Evolutionary conservation across 2,888 invertebrate genomes (phyloP).

Genomic region (Orthosia cruda): DNA sequence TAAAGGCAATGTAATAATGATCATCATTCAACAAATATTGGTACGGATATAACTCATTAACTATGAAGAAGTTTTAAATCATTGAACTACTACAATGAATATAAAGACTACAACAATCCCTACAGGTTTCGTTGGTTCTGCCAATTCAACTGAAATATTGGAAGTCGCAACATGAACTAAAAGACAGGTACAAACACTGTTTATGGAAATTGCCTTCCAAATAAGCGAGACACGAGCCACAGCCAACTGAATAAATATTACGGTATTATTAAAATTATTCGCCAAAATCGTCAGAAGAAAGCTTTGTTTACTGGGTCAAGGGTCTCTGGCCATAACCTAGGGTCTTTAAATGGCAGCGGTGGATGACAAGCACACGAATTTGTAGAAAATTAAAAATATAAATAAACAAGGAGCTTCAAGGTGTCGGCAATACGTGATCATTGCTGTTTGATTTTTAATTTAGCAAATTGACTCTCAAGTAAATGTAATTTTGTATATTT

Average conservation of each 20-base stretch:
- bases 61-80: conserved; percentile 7
- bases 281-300: conserved; percentile 59
- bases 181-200: conserved; percentile 23
- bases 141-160: conserved; percentile 1
- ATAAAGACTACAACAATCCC: not conserved
- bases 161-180: not conserved
- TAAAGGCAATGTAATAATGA: not conserved
- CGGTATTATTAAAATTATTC: conserved; percentile 63
- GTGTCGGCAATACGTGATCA: conserved; percentile 15
- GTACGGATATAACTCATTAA: not conserved
- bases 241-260: conserved; percentile 63
- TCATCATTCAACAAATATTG: not conserved
- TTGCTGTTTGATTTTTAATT: conserved; percentile 8
- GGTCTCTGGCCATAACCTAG: conserved; percentile 46
- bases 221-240: conserved; percentile 38
- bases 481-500: conserved; percentile 5
- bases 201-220: conserved; percentile 57
- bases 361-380: conserved; percentile 9
- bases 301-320: conserved; percentile 55
- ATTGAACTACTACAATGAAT: not conserved
- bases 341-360: conserved; percentile 34
- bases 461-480: conserved; percentile 10
- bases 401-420: not conserved
- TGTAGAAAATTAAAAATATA: not conserved
- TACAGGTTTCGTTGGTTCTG: not conserved